Evolutionary conservation across 2,888 invertebrate species (phyloP), one percentile per base, ranked within the genome.

Genomic region (Atherix ibis): DNA sequence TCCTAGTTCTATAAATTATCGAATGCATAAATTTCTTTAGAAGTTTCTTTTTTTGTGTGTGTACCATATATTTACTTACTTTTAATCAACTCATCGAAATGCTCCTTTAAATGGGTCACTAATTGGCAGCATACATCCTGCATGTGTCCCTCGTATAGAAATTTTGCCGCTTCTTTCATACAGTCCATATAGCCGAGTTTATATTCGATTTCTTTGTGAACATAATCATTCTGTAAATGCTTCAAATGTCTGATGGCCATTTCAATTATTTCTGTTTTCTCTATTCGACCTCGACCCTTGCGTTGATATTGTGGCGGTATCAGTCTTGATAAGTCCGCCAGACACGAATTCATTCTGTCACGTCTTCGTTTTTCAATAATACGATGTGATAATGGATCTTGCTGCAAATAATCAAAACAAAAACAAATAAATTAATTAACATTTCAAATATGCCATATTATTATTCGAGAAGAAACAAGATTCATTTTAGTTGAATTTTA

Each of bases 191-290:
- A 94, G 3, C 94, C 94, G 13, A 83, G 70, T 35, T 79, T 70
- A 58, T 77, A 87, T 44, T 74, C 59, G 39, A 46, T 57, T 37
- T 60, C 61, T 43, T 59, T 59, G 39, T 60, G 59, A 27, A 57
- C 39, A 39, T 55, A 58, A 41, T 61, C 68, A 40, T 76, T 77
- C 54, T 91, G 88, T 40, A 95, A 66, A 59, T 81, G 81, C 54
- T 88, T 87, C 64, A 95, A 77, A 52, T 94, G 91, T 37, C 85
- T 76, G 43, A 92, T 94, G 27, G 94, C 92, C 91, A 94, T 91
- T 64, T 95, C 94, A 38, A 95, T 92, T 40, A 95, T 94, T 65
- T 95, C 94, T 0, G 94, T 94, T 64, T 95, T 95, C 58, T 95
- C 95, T 31, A 95, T 87, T 27, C 95, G 70, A 12, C 94, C 94